A percentile compares a stretch with the other conserved stretches of the same genome.
These are phyloP conservation scores for Trogon melanurus DNA, from an alignment of 2,113 vertebrate genomes.

Conservation along the genomic window DNA sequence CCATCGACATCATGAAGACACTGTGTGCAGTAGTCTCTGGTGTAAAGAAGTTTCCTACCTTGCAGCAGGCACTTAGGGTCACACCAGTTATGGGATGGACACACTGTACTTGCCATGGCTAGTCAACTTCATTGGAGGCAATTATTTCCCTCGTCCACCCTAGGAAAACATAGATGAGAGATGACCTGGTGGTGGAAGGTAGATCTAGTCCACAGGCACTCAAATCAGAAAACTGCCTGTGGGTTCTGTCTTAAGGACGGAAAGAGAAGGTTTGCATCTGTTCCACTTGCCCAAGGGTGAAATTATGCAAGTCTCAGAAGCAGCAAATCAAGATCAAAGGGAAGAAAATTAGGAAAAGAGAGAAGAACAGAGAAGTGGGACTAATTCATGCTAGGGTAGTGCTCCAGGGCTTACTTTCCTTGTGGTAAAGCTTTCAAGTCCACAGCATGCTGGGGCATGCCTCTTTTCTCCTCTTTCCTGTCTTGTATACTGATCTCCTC, in stretches of 20 bases:
- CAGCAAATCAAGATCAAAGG: conserved; percentile 30
- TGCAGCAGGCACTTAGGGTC: not conserved
- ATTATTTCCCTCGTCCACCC: not conserved
- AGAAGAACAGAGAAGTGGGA: conserved; percentile 14
- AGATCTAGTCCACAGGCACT: not conserved
- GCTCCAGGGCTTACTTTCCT: not conserved
- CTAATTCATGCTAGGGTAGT: not conserved
- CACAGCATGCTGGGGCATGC: not conserved
- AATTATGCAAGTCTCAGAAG: conserved; percentile 13
- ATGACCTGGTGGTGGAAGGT: not conserved
- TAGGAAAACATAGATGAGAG: not conserved
- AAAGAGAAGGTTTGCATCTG: not conserved
- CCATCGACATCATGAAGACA: not conserved
- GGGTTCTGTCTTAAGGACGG: not conserved
- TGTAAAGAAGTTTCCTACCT: not conserved
- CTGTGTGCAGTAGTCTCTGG: not conserved
- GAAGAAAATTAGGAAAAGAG: not conserved
- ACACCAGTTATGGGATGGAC: not conserved
- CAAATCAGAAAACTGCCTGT: not conserved
- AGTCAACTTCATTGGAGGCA: not conserved
- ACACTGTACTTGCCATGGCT: not conserved
- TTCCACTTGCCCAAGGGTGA: not conserved
- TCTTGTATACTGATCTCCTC: not conserved
- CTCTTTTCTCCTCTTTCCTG: not conserved
- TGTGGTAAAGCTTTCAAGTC: not conserved